Conservation (phyloP, 2,797 vertebrate species). For the Pangasius macronema region DNA sequence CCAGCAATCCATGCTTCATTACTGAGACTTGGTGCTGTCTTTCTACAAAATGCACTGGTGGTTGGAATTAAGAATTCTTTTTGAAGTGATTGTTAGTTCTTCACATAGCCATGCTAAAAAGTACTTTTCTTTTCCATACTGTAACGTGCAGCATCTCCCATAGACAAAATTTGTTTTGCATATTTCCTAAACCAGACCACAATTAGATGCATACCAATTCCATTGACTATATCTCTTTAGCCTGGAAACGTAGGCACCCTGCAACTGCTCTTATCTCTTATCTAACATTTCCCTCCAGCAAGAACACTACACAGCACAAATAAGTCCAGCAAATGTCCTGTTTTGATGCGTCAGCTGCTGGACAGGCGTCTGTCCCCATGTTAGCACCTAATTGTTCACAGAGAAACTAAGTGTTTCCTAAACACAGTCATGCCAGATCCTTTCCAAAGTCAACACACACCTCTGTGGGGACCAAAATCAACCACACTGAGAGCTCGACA, state of each 20-base stretch:
- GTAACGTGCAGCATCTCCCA: conserved; percentile 31
- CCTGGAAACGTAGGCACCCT: conserved; percentile 14
- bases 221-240: conserved; percentile 38
- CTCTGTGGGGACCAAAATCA: conserved; percentile 32
- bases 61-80: conserved; percentile 54
- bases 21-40: conserved; percentile 26
- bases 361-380: conserved; percentile 27
- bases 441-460: conserved; percentile 43
- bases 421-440: conserved; percentile 42
- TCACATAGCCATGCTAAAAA: conserved; percentile 15
- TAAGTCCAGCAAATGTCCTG: conserved; percentile 23
- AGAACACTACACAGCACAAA: conserved; percentile 24
- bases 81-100: conserved; percentile 50
- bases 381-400: conserved; percentile 49
- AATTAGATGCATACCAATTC: conserved; percentile 44
- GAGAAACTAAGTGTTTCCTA: conserved; percentile 38
- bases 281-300: conserved; percentile 21
- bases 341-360: conserved; percentile 47
- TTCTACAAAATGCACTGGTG: conserved; percentile 30
- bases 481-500: conserved; percentile 6
- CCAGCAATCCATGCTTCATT: conserved; percentile 27
- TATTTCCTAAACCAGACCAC: conserved; percentile 51
- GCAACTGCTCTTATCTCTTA: conserved; percentile 5
- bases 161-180: conserved; percentile 45
- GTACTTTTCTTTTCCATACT: conserved; percentile 29